Conservation (phyloP, 2,113 vertebrate genomes). For the Corythaixoides concolor region DNA sequence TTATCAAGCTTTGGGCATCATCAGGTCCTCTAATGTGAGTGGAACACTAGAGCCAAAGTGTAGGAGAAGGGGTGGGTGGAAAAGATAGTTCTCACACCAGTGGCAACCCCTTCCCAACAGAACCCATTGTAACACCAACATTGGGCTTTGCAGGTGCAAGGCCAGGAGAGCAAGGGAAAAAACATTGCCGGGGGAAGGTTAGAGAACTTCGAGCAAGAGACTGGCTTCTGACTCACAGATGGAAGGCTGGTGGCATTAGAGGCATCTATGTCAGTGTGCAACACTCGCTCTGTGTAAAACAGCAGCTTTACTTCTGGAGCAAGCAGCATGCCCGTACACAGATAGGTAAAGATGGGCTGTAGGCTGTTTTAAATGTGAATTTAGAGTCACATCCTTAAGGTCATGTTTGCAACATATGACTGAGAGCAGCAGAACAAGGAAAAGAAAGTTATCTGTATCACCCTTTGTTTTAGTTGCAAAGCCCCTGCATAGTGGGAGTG, state of each 20-base stretch:
- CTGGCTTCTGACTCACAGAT: background rate
- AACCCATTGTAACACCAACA: background rate
- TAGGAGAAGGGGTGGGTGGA: too few species aligned
- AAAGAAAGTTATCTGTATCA: accelerated
- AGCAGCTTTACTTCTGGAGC: background rate
- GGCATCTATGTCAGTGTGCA: background rate
- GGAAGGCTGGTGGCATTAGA: background rate
- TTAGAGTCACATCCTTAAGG: background rate
- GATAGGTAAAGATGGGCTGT: background rate
- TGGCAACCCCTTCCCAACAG: background rate
- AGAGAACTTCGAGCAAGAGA: background rate
- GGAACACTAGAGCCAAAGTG: too few species aligned
- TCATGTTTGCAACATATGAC: background rate
- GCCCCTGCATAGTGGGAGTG: background rate
- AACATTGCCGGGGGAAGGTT: background rate
- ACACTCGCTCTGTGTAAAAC: background rate
- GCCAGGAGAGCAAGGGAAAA: background rate
- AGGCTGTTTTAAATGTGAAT: background rate
- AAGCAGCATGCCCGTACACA: background rate
- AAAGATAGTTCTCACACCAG: too few species aligned
- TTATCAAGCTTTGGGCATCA: background rate
- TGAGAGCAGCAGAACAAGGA: background rate
- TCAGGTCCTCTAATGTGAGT: background rate
- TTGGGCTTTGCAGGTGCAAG: background rate
- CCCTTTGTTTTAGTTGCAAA: background rate